These are phyloP conservation scores for Myzus persicae DNA, from an alignment of 1,140 invertebrate genomes.

Conservation along the genomic window DNA sequence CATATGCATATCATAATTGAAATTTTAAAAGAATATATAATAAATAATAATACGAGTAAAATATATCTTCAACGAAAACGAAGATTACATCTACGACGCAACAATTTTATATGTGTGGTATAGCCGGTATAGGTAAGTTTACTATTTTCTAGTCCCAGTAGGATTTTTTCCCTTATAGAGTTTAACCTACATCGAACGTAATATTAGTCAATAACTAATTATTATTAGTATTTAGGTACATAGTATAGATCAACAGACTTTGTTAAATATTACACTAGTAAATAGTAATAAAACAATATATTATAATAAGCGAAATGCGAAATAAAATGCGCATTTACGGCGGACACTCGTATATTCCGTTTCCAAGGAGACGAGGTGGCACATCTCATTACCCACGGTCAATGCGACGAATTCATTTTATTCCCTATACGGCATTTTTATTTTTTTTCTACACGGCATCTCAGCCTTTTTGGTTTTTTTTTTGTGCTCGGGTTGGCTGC, in stretches of 20 bases:
- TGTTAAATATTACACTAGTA: neutral
- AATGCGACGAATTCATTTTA: slow-evolving; percentile 9
- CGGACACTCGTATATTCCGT: neutral
- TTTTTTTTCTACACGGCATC: neutral
- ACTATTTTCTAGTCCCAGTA: neutral
- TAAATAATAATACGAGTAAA: no score
- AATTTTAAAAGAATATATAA: no score
- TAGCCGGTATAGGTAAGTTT: no score
- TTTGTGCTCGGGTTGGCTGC: neutral
- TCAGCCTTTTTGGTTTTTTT: neutral
- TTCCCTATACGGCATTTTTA: neutral
- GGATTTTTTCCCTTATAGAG: neutral
- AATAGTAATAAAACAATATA: neutral
- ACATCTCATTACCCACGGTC: neutral
- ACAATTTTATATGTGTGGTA: no score
- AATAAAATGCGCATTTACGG: neutral
- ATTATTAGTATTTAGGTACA: neutral
- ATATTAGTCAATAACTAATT: neutral
- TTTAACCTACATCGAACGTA: neutral
- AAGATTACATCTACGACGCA: no score
- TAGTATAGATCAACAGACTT: neutral
- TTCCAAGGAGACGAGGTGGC: neutral
- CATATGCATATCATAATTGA: no score
- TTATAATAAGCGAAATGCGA: neutral
- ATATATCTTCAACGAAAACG: no score